Evolutionary conservation across 2,888 invertebrate genomes (phyloP), one percentile per base, ranked within the genome.

Genomic region (Helleia helle): DNA sequence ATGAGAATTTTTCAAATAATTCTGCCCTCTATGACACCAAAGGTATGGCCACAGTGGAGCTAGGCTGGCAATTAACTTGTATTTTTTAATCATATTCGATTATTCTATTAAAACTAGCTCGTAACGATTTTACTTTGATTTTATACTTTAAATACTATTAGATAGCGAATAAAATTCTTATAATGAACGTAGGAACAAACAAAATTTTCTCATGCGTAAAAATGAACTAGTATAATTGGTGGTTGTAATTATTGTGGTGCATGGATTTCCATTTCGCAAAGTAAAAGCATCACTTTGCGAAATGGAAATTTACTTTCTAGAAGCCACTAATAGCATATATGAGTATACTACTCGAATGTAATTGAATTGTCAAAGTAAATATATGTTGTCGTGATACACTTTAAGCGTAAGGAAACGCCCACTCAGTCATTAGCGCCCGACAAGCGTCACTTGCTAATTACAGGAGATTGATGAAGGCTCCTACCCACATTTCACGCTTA

Each of bases 361-460:
- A 40, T 24, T 40, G 31, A 39, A 39, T 39, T 39, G 39, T 30
- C 30, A 24, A 29, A 24, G 30, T 39, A 29, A 39, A 39, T 30
- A 39, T 39, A 39, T 13, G 39, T 30, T 39, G 39, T 39, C 39
- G 24, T 22, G 24, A 36, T 36, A 22, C 24, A 36, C 22, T 36
- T 36, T 22, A 18, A 36, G 24, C 24, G 13, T 4, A 15, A 45
- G 43, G 38, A 40, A 43, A 44, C 48, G 34, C 62, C 56, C 56
- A 50, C 54, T 13, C 30, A 58, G 66, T 70, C 74, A 72, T 75
- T 73, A 74, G 67, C 58, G 62, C 55, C 58, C 56, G 60, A 59
- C 62, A 59, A 56, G 59, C 70, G 67, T 70, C 74, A 64, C 66
- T 62, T 51, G 67, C 70, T 77, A 73, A 77, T 77, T 76, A 75